Conservation (phyloP, 2,888 invertebrate genomes). For the Drosophila birchii region DNA sequence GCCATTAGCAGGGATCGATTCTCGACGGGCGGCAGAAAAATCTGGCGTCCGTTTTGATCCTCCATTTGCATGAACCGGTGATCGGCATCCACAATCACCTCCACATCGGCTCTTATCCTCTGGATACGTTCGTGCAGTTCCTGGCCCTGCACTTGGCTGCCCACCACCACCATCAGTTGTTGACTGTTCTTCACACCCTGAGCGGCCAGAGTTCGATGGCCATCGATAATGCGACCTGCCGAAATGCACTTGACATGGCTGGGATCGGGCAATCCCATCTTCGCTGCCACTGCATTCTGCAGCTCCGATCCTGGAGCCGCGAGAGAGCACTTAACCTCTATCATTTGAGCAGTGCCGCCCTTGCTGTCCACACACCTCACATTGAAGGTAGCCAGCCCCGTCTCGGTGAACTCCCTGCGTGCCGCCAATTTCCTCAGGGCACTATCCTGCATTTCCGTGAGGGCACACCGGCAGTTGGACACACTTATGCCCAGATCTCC, state of each 20-base stretch:
- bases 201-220: slow-evolving; percentile 85
- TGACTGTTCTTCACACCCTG: slow-evolving; percentile 90
- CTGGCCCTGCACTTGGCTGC: slow-evolving; percentile 85
- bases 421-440: slow-evolving; percentile 90
- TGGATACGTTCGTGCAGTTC: slow-evolving; percentile 86
- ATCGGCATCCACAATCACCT: slow-evolving; percentile 86
- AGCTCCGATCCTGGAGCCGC: slow-evolving; percentile 86
- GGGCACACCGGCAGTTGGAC: slow-evolving; percentile 43
- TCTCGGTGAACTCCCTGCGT: slow-evolving; percentile 88
- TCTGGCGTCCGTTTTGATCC: slow-evolving; percentile 91
- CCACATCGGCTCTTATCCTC: slow-evolving; percentile 86
- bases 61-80: slow-evolving; percentile 86
- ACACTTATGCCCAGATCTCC: slow-evolving; percentile 85
- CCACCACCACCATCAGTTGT: slow-evolving; percentile 88
- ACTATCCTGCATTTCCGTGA: slow-evolving; percentile 62
- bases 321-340: slow-evolving; percentile 87
- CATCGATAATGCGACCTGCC: slow-evolving; percentile 88
- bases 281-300: slow-evolving; percentile 86
- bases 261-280: slow-evolving; percentile 81
- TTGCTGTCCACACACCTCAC: slow-evolving; percentile 87
- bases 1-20: slow-evolving; percentile 90
- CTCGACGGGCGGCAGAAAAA: slow-evolving; percentile 89
- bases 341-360: slow-evolving; percentile 84
- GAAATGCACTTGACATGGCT: slow-evolving; percentile 89
- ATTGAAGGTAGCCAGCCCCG: slow-evolving; percentile 89